phyloP scores from a whole-genome alignment of 1,140 invertebrate genomes.

The Drosophila pallidifrons region DNA sequence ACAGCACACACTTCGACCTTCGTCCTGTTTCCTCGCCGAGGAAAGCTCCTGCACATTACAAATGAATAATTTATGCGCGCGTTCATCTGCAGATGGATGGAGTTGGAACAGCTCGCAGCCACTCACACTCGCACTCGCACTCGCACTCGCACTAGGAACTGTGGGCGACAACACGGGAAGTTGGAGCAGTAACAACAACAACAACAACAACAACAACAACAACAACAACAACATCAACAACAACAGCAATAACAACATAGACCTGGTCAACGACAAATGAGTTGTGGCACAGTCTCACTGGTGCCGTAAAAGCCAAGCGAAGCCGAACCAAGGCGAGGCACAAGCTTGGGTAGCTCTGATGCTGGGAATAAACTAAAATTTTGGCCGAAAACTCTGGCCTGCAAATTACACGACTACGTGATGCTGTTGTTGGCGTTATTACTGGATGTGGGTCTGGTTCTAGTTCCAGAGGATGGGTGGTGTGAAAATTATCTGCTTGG shows the following conservation, averaged over 20 bases:
- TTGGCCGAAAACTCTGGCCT: constrained; percentile 30
- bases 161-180: constrained; percentile 2
- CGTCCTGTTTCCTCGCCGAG: not conserved
- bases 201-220: constrained; percentile 12
- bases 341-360: constrained; percentile 55
- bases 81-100: constrained; percentile 73
- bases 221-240: constrained; percentile 15
- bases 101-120: constrained; percentile 37
- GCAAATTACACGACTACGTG: constrained; percentile 53
- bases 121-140: constrained; percentile 49
- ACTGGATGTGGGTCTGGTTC: not conserved
- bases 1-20: constrained; percentile 19
- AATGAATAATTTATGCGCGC: constrained; percentile 81
- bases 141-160: constrained; percentile 54
- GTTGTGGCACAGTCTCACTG: constrained; percentile 74
- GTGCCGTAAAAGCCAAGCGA: constrained; percentile 65
- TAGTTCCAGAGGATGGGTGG: constrained; percentile 28
- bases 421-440: constrained; percentile 10
- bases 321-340: constrained; percentile 14
- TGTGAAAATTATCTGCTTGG: constrained; percentile 76
- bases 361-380: constrained; percentile 60
- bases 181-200: constrained; percentile 16
- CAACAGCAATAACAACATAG: constrained; percentile 29
- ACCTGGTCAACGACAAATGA: constrained; percentile 77
- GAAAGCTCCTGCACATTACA: constrained; percentile 74